Conservation (phyloP, 2,797 vertebrate species). For the Rhabdophis nuchalis region DNA sequence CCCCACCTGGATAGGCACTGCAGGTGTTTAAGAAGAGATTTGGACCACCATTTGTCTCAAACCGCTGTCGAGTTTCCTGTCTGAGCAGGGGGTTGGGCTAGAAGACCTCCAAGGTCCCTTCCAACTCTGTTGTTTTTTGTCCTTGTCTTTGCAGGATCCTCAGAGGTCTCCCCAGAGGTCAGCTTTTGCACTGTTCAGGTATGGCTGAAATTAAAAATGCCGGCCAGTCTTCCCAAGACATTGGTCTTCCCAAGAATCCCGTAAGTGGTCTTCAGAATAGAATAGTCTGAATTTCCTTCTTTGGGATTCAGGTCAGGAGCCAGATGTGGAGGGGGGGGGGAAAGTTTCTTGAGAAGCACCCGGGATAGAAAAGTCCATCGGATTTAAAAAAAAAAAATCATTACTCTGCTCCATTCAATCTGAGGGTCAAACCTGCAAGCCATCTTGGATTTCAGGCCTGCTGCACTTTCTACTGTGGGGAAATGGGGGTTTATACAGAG, state of each 20-base stretch:
- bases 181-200: background rate
- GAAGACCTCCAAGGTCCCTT: background rate
- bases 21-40: background rate
- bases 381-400: background rate
- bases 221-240: too few species aligned
- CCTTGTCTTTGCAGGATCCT: background rate
- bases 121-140: background rate
- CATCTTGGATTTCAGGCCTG: too few species aligned
- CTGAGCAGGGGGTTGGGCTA: background rate
- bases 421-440: too few species aligned
- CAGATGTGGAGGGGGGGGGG: background rate
- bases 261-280: too few species aligned
- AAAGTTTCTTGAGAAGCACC: background rate
- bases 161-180: background rate
- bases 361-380: background rate
- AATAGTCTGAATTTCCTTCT: background rate
- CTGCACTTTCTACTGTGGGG: too few species aligned
- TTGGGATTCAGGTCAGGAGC: background rate
- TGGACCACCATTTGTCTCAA: too few species aligned
- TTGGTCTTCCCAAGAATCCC: background rate
- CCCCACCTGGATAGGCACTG: background rate
- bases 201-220: background rate
- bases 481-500: too few species aligned
- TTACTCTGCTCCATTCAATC: background rate
- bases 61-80: too few species aligned